A percentile compares a stretch with the other conserved stretches of the same genome.
These are phyloP conservation scores for Hylaea fasciaria DNA, from an alignment of 2,888 invertebrate species.

Conservation along the genomic window DNA sequence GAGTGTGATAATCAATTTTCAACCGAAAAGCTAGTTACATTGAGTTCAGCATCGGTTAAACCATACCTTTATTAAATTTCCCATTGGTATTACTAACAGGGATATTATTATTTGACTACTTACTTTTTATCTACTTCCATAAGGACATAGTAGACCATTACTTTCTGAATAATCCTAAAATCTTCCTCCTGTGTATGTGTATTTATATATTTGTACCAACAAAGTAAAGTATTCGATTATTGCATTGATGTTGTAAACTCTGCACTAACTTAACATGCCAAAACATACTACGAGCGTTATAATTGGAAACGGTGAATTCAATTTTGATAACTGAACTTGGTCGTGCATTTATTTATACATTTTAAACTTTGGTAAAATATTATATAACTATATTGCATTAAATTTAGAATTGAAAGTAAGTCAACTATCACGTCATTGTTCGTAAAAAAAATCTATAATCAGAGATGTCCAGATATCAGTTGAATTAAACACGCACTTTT, in stretches of 20 bases:
- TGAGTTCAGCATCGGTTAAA: neutral
- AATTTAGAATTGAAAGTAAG: no score
- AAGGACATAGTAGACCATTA: conserved; percentile 12
- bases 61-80: neutral
- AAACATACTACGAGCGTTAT: neutral
- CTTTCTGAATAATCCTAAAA: no score
- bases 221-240: neutral
- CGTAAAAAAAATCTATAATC: no score
- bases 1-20: no score
- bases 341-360: no score
- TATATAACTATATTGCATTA: no score
- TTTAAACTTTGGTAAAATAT: no score
- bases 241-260: conserved; percentile 8
- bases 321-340: neutral
- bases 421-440: no score
- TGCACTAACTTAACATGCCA: conserved; percentile 18
- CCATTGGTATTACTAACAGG: conserved; percentile 20
- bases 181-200: neutral
- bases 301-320: neutral
- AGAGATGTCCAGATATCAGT: no score
- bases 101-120: conserved; percentile 5
- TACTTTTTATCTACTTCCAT: conserved; percentile 17
- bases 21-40: no score
- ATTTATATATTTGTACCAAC: neutral
- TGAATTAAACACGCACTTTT: no score